phyloP scores from a whole-genome alignment of 1,140 invertebrate species.

The Hirudo medicinalis region DNA sequence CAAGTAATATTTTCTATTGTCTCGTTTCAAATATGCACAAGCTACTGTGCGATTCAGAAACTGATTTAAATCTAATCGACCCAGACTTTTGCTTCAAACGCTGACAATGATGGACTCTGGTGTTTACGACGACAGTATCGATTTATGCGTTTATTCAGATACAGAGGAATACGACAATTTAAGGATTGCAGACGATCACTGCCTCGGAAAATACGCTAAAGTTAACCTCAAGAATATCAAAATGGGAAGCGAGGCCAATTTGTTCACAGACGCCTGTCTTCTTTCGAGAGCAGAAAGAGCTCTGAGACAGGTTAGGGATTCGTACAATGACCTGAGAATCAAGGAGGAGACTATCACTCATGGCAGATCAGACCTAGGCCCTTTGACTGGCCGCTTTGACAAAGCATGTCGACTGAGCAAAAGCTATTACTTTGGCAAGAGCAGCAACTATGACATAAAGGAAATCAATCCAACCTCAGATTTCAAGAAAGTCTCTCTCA shows the following conservation, averaged over 20 bases:
- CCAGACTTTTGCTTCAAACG: background rate
- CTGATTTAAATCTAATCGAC: background rate
- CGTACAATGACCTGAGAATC: constrained; percentile 4
- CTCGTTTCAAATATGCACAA: background rate
- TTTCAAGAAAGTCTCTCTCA: background rate
- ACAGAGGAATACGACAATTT: background rate
- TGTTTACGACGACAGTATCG: background rate
- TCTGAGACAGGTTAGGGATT: background rate
- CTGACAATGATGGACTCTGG: constrained; percentile 9
- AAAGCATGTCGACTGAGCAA: constrained; percentile 10
- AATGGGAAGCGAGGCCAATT: background rate
- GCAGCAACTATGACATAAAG: background rate
- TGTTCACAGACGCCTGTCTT: no score
- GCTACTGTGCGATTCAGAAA: background rate
- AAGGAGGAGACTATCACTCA: background rate
- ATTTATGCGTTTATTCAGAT: background rate
- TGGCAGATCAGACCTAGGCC: background rate
- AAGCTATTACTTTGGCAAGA: background rate
- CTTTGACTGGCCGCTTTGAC: constrained; percentile 2
- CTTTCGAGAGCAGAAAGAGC: background rate
- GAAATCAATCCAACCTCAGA: background rate
- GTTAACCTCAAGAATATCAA: background rate
- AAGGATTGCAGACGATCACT: background rate
- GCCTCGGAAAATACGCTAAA: background rate
- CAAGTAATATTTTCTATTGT: background rate